A percentile compares a stretch with the other conserved stretches of the same genome.
phyloP scores from a whole-genome alignment of 2,113 vertebrate genomes.

The Struthidea cinerea region DNA sequence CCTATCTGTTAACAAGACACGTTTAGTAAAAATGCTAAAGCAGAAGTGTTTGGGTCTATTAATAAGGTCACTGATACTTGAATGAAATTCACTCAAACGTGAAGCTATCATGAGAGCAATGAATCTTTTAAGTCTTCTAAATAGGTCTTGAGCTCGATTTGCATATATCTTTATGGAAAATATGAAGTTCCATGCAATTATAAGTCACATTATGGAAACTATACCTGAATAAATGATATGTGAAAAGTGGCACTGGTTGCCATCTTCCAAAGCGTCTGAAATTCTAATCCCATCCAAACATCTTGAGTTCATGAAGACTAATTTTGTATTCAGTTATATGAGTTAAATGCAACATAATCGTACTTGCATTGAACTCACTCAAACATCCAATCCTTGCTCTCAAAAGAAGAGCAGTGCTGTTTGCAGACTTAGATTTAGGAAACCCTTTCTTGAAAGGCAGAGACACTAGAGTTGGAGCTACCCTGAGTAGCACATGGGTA shows the following conservation, averaged over 20 bases:
- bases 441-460: not conserved
- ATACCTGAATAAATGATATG: not conserved
- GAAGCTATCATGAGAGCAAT: not conserved
- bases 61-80: not conserved
- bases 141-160: slow-evolving; percentile 29
- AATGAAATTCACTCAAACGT: not conserved
- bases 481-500: not conserved
- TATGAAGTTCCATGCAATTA: not conserved
- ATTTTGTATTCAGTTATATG: not conserved
- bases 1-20: not conserved
- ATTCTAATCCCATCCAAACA: not conserved
- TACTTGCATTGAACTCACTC: not conserved
- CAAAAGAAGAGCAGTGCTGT: not conserved
- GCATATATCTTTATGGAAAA: slow-evolving; percentile 15
- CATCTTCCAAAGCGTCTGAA: not conserved
- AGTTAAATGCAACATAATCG: not conserved
- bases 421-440: not conserved
- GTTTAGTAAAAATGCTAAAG: not conserved
- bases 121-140: slow-evolving; percentile 6
- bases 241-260: not conserved
- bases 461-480: not conserved
- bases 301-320: not conserved
- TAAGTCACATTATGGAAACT: not conserved
- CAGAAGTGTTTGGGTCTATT: not conserved
- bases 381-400: not conserved